Evolutionary conservation across 2,113 vertebrate genomes (phyloP), one percentile per base, ranked within the genome.

Genomic region (Leptobrachium ailaonicum): DNA sequence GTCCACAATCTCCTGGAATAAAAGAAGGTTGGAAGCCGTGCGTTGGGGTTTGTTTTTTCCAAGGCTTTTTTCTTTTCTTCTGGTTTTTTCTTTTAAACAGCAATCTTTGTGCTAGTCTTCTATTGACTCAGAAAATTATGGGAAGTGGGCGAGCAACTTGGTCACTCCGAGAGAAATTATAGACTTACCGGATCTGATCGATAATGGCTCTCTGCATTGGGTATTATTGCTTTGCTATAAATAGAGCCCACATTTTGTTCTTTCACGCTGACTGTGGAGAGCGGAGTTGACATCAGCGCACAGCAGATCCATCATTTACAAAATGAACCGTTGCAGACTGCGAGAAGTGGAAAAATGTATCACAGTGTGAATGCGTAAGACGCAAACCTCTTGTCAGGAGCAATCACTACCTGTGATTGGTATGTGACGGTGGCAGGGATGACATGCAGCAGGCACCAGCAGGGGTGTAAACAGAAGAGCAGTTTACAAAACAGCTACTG

Each of bases 171-270:
- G 71, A 44, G 41, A 80, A 80, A 73, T 80, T 43, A 80, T 56
- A 74, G 78, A 68, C 71, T 80, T 80, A 64, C 45, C 47, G 41
- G 63, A 47, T 32, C 9, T 32, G 63, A 73, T 74, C 78, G 42
- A 73, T 80, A 74, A 80, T 80, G 71, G 73, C 71, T 80, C 62
- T 53, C 69, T 68, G 41, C 64, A 14, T 67, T 74, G 43, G 53
- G 64, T 74, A 43, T 42, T 58, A 71, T 67, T 45, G 42, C 64
- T 66, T 11, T 7, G 14, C 50, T 74, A 80, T 68, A 68, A 68
- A 80, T 73, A 80, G 71, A 72, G 10, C 14, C 77, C 8, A 66
- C 50, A 54, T 79, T 79, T 66, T 72, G 53, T 72, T 79, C 70
- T 66, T 66, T 71, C 77, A 56, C 60, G 62, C 69, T 1, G 58